Evolutionary conservation across 2,888 invertebrate species (phyloP), one percentile per base, ranked within the genome.

Genomic region (Spilarctia lutea): DNA sequence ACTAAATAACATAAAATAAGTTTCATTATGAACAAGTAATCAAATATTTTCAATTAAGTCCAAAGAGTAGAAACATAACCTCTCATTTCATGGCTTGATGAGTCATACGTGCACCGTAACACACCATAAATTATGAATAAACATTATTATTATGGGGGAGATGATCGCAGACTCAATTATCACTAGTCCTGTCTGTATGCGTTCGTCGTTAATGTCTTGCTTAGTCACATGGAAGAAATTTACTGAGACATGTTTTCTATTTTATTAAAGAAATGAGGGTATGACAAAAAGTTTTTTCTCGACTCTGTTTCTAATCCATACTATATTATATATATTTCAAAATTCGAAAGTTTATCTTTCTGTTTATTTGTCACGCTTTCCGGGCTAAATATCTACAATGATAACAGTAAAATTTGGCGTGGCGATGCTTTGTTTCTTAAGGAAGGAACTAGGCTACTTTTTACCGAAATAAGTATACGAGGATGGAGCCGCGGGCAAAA

Each of bases 121-220:
- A 79, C 83, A 77, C 87, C 86, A 89, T 92, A 91, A 89, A 92
- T 92, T 90, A 91, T 91, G 88, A 92, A 92, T 91, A 92, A 92
- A 91, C 92, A 93, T 92, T 88, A 91, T 90, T 88, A 87, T 90
- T 87, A 91, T 86, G 84, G 87, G 75, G 75, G 84, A 82, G 77
- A 85, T 83, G 85, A 86, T 87, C 73, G 74, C 76, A 69, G 71
- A 67, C 83, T 81, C 86, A 87, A 86, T 85, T 85, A 85, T 87
- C 86, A 77, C 83, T 68, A 73, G 76, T 72, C 82, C 79, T 74
- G 76, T 75, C 70, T 79, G 65, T 72, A 75, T 73, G 72, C 72
- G 69, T 77, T 75, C 72, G 45, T 70, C 60, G 42, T 65, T 48
- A 72, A 71, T 74, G 70, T 63, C 66, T 68, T 75, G 79, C 80